Base-by-base conservation (phyloP, 2,113 vertebrate species). In the Dolichotis patagonum region DNA sequence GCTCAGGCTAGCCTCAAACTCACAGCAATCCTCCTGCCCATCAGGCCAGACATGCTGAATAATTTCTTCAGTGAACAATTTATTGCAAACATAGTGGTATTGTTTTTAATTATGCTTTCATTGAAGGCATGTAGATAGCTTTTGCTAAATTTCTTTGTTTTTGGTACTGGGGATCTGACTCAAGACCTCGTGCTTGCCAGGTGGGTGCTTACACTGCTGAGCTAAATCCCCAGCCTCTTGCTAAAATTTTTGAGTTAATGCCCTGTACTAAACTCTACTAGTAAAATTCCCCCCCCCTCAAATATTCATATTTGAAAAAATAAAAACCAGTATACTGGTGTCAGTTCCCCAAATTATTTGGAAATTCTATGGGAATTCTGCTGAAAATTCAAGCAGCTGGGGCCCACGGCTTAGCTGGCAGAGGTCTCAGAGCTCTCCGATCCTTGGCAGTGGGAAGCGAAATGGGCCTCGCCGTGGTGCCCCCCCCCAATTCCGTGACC, bases 311-410 rank as follows among this genome's bases (percentile, higher is more conserved):
- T 22, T 77, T 83, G 14, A 32, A 49, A 73, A 82, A 56, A 60
- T 52, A 30, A 80, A 58, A 77, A 24, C 32, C 52, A 88, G 73
- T 35, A 77, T 71, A 32, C 52, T 35, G 78, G 3, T 56, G 8
- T 85, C 73, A 62, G 52, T 32, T 17, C 43, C 8, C 5, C 28
- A 28, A 43, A 56, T 49, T 84, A 95, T 38, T 46, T 83, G 77
- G 41, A 92, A 67, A 85, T 90, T 82, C 94, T 85, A 62, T 81
- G 43, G 78, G 52, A 86, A 90, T 82, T 86, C 49, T 73, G 19
- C 65, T 58, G 49, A 89, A 96, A 75, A 56, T 84, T n/a, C 56
- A 56, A 80, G 87, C 0, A 71, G 94, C 69, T 54, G 35, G 60
- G 30, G 87, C 54, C 17, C 32, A 7, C 24, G 67, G 65, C 35